These are phyloP conservation scores for Pipra filicauda DNA, from an alignment of 2,113 vertebrate genomes.

Conservation along the genomic window DNA sequence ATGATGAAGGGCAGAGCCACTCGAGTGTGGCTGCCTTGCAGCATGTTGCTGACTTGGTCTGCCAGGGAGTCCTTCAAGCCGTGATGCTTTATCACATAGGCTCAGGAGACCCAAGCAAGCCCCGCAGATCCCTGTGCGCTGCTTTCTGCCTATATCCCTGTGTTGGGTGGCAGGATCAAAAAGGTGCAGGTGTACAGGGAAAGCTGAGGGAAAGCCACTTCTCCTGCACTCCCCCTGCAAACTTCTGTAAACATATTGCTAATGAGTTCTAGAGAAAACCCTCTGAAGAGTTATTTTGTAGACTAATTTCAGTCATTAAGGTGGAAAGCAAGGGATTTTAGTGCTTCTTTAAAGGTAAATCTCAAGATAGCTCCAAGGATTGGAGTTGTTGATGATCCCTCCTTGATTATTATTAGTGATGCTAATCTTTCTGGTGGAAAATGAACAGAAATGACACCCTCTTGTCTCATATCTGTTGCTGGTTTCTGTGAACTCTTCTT, in stretches of 20 bases:
- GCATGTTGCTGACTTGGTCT: not conserved
- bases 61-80: not conserved
- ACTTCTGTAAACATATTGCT: not conserved
- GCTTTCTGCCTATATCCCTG: accelerated
- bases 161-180: not conserved
- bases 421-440: slow-evolving; percentile 26
- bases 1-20: not conserved
- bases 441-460: not conserved
- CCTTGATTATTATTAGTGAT: slow-evolving; percentile 33
- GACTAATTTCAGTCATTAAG: slow-evolving; percentile 42
- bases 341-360: slow-evolving; percentile 18
- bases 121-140: not conserved
- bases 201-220: not conserved
- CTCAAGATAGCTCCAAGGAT: not conserved
- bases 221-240: not conserved
- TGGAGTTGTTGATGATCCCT: not conserved
- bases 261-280: not conserved
- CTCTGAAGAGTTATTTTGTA: slow-evolving; percentile 37
- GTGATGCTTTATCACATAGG: not conserved
- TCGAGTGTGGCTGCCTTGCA: not conserved
- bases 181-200: not conserved
- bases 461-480: not conserved
- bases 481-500: slow-evolving; percentile 1
- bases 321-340: slow-evolving; percentile 24
- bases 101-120: not conserved